Base-by-base conservation (phyloP, 2,888 invertebrate genomes). In the Xanthorhoe designata region DNA sequence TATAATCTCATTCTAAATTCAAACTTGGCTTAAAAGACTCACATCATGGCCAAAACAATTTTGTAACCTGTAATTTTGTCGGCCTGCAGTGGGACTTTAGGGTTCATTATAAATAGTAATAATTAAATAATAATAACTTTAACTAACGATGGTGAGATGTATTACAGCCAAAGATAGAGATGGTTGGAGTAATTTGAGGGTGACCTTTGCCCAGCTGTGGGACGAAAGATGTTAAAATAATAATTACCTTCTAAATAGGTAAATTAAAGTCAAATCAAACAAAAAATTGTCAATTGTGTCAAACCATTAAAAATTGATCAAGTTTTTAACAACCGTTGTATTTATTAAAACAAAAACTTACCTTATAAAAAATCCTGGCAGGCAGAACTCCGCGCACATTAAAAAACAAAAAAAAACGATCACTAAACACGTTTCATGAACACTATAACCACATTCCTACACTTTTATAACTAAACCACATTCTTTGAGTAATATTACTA, bases 381-480 rank as follows among this genome's bases (percentile, higher is more conserved):
- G 53, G 24, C 15, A 2, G 53, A 9, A 73, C 83, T 81, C 81
- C 55, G 68, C 81, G 66, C 81, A 78, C 80, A 78, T 79, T 78
- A 84, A 87, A 82, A 81, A 83, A 82, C 81, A 80, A 82, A 83
- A 74, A 78, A 71, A 72, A 78, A 78, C 80, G 76, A 77, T 77
- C 87, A 88, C 87, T 85, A 85, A 81, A 85, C 87, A 82, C 79
- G 85, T 80, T 82, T 72, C 84, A 86, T 85, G 78, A 75, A 83
- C 86, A 90, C 85, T 82, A 82, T 78, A 78, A 79, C 82, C 88
- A 89, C 90, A 90, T 91, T 90, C 85, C 85, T 80, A 82, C 75
- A 68, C 81, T 80, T 77, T 75, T 78, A 77, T 77, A 42, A 42
- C 38, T 65, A 73, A 75, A 83, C 86, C 88, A 90, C 90, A 92